Evolutionary conservation across 1,140 invertebrate species (phyloP), one percentile per base, ranked within the genome.

Genomic region (Sitophilus oryzae): DNA sequence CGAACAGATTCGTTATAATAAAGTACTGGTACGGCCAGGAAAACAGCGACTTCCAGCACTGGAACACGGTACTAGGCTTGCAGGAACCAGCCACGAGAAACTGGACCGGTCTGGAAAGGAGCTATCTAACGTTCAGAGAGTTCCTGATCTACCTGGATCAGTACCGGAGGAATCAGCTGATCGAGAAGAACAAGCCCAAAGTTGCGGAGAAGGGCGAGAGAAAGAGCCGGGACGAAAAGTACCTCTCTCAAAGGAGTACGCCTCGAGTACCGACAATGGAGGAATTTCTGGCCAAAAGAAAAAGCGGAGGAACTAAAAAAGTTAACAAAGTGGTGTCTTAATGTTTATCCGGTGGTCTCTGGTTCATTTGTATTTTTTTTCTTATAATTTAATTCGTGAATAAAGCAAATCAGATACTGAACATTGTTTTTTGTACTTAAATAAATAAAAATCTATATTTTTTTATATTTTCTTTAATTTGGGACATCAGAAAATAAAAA

Each of bases 1-100:
- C n/a, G n/a, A n/a, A n/a, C 61, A 87, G 84, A 4, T 85, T 80
- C 58, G 78, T 84, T 0, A 84, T 85, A 22, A 82, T 86, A 30
- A 84, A 86, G 64, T 80, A 85, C 47, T 83, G 82, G 76, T 85
- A 83, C 56, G 79, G 78, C 9, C 67, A 46, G 78, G 78, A 67
- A 77, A 82, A 67, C 76, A 10, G 83, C 63, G 82, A 84, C 69
- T 84, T 82, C 61, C 77, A 81, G 59, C 77, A 82, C 42, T 83
- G 80, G 76, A 79, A 84, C 46, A 73, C 82, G 48, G 71, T 81
- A 2, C 66, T 85, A 5, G 80, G 81, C 15, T 73, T 84, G 2
- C 72, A 74, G 1, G 78, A 83, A 59, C 84, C 82, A 1, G 76
- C 77, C 5, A 78, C 79, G 51, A 75, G 85, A 50, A 84, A 86